These are phyloP conservation scores for Lysandra bellargus DNA, from an alignment of 2,888 invertebrate species.

Conservation along the genomic window DNA sequence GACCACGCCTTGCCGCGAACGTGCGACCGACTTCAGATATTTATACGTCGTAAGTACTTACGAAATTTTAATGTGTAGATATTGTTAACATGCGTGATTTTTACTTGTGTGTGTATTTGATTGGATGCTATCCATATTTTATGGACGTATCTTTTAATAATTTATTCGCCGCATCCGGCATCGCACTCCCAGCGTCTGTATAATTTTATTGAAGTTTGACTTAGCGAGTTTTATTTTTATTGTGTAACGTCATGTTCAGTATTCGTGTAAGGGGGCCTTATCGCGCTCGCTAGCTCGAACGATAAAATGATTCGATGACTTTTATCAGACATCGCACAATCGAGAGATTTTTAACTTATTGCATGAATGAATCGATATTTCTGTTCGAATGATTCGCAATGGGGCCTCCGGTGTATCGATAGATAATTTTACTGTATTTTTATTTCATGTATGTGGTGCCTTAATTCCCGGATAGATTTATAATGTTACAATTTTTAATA, in stretches of 20 bases:
- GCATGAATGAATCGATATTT: not conserved
- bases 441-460: conserved; percentile 73
- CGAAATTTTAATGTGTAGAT: conserved; percentile 23
- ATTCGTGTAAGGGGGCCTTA: conserved; percentile 28
- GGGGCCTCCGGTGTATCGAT: conserved; percentile 55
- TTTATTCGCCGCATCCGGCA: conserved; percentile 18
- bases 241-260: conserved; percentile 31
- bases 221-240: conserved; percentile 43
- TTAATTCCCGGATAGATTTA: conserved; percentile 54
- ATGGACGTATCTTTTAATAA: conserved; percentile 12
- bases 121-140: conserved; percentile 18
- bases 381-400: not conserved
- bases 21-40: not conserved
- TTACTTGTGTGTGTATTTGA: conserved; percentile 20
- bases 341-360: not conserved
- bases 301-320: not conserved
- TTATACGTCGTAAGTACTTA: conserved; percentile 23
- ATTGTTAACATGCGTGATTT: conserved; percentile 23
- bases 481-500: conserved; percentile 38
- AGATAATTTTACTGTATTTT: conserved; percentile 55
- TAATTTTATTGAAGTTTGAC: conserved; percentile 30
- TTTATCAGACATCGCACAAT: not conserved
- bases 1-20: not conserved
- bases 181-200: conserved; percentile 25
- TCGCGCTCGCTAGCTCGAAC: not conserved